Conservation (phyloP, 2,888 invertebrate genomes). For the Drosophila rellima region DNA sequence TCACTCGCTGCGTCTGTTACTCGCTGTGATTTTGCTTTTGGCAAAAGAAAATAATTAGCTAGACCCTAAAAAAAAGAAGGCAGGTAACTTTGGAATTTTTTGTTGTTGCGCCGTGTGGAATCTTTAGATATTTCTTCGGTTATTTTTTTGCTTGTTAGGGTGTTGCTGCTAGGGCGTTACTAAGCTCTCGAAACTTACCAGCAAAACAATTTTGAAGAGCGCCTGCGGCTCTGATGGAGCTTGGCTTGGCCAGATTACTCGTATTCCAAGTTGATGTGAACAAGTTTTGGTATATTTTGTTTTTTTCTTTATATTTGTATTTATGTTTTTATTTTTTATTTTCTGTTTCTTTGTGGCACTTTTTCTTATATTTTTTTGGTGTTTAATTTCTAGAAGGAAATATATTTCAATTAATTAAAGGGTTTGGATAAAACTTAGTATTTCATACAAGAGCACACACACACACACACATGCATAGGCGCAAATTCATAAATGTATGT, state of each 20-base stretch:
- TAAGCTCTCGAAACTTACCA: conserved; percentile 61
- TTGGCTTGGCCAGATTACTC: conserved; percentile 43
- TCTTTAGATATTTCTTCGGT: conserved; percentile 40
- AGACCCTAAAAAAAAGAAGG: conserved; percentile 54
- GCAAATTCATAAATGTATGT: conserved; percentile 30
- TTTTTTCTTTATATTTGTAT: too few species aligned
- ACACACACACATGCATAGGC: conserved; percentile 18
- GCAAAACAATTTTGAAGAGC: conserved; percentile 66
- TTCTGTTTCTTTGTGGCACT: conserved; percentile 15
- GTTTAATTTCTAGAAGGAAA: conserved; percentile 28
- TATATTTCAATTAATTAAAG: background rate
- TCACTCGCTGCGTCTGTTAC: conserved; percentile 49
- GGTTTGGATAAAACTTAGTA: conserved; percentile 2
- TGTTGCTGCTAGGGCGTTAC: conserved; percentile 56
- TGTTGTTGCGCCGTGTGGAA: conserved; percentile 33
- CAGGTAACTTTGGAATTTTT: conserved; percentile 61
- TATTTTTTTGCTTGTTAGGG: conserved; percentile 40
- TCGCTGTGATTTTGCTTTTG: conserved; percentile 73
- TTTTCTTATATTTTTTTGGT: conserved; percentile 8
- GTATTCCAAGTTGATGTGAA: conserved; percentile 67
- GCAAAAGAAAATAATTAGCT: conserved; percentile 75
- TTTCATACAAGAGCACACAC: conserved; percentile 13
- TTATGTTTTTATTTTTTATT: conserved; percentile 26
- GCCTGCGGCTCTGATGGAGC: conserved; percentile 68
- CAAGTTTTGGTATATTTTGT: conserved; percentile 50